phyloP scores from a whole-genome alignment of 2,797 vertebrate species.

The Tragelaphus oryx region DNA sequence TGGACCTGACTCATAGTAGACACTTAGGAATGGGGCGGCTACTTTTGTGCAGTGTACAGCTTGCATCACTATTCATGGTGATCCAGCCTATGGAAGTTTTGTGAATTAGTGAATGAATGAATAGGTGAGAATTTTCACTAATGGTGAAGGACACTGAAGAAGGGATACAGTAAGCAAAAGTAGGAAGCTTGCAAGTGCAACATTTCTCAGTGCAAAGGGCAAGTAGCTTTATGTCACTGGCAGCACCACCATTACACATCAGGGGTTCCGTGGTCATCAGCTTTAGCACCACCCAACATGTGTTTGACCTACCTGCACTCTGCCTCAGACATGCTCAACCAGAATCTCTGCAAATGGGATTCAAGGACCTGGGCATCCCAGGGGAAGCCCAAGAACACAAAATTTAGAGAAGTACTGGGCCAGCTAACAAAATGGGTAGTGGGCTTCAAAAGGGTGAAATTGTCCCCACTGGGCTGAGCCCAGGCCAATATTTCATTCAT shows the following conservation, averaged over 20 bases:
- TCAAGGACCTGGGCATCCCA: neutral
- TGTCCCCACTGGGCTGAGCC: neutral
- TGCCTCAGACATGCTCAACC: neutral
- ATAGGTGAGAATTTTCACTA: neutral
- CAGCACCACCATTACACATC: neutral
- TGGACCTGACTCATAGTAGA: neutral
- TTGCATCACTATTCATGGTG: neutral
- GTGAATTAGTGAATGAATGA: neutral
- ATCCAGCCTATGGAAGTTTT: neutral
- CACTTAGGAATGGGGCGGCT: neutral
- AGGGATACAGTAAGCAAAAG: neutral
- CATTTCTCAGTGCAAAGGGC: neutral
- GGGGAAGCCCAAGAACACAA: neutral
- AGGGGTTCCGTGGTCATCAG: neutral
- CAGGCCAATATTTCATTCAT: neutral
- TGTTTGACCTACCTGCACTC: neutral
- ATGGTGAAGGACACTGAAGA: neutral
- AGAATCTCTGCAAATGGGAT: neutral
- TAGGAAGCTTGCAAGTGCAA: neutral
- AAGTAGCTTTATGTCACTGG: neutral
- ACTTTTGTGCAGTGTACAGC: neutral
- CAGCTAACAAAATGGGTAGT: neutral
- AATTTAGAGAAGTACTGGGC: neutral
- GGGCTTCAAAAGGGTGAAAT: neutral
- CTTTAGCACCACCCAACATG: neutral